Conservation (phyloP, 30 jellyfish, hydroid and myxozoan species). For the Calvadosia cruxmelitensis region DNA sequence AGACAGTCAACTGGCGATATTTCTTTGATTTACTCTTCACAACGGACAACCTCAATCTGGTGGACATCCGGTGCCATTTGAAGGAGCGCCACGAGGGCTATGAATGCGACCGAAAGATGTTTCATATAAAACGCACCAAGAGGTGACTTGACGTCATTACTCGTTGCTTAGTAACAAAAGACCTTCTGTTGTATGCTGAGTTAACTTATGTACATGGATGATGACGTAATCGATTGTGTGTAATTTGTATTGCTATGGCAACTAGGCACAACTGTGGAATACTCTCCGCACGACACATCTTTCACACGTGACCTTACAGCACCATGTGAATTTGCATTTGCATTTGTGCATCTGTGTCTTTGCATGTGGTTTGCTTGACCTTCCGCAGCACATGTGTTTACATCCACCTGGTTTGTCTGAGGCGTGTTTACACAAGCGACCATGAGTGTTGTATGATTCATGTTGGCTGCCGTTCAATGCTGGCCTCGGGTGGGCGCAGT, state of each 20-base stretch:
- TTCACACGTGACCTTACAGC: slow-evolving; percentile 61
- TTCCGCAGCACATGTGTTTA: slow-evolving; percentile 42
- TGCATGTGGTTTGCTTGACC: slow-evolving; percentile 18
- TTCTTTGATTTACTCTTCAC: slow-evolving; percentile 58
- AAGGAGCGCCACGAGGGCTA: slow-evolving; percentile 32
- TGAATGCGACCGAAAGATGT: slow-evolving; percentile 26
- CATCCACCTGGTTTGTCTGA: slow-evolving; percentile 55
- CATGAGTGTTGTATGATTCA: slow-evolving; percentile 45
- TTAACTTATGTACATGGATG: too few species aligned
- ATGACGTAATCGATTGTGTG: too few species aligned
- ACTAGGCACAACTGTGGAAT: slow-evolving; percentile 34
- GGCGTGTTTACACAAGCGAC: slow-evolving; percentile 40
- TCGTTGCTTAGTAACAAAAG: too few species aligned
- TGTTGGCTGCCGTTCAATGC: too few species aligned
- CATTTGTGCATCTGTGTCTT: slow-evolving; percentile 25
- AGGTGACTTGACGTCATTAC: not conserved
- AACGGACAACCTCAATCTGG: slow-evolving; percentile 50
- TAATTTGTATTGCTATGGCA: too few species aligned
- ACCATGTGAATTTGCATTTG: slow-evolving; percentile 57
- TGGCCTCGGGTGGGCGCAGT: slow-evolving; percentile 24
- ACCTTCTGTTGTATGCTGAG: too few species aligned
- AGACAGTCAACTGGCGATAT: slow-evolving; percentile 48
- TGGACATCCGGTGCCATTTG: slow-evolving; percentile 76
- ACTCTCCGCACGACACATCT: slow-evolving; percentile 18
- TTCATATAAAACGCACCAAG: slow-evolving; percentile 25